These are phyloP conservation scores for Esox masquinongy DNA, from an alignment of 2,797 vertebrate genomes.

Conservation along the genomic window DNA sequence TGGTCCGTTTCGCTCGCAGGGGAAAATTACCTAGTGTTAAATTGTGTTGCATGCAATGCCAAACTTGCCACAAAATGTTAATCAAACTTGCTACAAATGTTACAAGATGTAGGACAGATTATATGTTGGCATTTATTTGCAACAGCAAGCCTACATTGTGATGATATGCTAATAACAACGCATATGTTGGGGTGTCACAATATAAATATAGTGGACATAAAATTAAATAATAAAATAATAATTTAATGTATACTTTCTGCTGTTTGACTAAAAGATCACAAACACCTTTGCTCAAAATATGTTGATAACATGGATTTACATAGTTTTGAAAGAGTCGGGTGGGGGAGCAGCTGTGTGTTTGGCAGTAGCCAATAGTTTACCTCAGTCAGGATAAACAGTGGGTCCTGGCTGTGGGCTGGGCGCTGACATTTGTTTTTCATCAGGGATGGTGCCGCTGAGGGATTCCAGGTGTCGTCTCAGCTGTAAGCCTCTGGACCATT, in stretches of 20 bases:
- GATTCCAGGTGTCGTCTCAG: conserved; percentile 74
- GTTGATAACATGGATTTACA: conserved; percentile 58
- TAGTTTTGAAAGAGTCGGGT: not conserved
- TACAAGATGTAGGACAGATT: not conserved
- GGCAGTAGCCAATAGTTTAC: conserved; percentile 61
- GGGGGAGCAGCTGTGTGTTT: conserved; percentile 40
- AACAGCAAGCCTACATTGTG: not conserved
- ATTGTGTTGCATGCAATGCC: not conserved
- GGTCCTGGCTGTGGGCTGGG: conserved; percentile 35
- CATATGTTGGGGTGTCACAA: not conserved
- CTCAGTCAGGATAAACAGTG: conserved; percentile 65
- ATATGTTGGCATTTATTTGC: not conserved
- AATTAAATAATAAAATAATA: not conserved
- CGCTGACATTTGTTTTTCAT: conserved; percentile 75
- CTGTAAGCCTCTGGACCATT: conserved; percentile 48
- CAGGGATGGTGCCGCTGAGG: conserved; percentile 66
- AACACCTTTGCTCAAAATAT: conserved; percentile 52
- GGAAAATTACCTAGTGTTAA: not conserved
- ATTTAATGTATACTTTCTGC: not conserved
- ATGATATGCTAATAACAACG: not conserved
- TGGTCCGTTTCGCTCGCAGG: not conserved
- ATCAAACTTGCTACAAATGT: not conserved
- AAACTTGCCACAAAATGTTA: too few relatives aligned
- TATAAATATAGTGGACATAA: not conserved
- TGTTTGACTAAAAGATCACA: conserved; percentile 12